Evolutionary conservation across 1,140 invertebrate genomes (phyloP), one percentile per base, ranked within the genome.

Genomic region (Cataglyphis hispanica): DNA sequence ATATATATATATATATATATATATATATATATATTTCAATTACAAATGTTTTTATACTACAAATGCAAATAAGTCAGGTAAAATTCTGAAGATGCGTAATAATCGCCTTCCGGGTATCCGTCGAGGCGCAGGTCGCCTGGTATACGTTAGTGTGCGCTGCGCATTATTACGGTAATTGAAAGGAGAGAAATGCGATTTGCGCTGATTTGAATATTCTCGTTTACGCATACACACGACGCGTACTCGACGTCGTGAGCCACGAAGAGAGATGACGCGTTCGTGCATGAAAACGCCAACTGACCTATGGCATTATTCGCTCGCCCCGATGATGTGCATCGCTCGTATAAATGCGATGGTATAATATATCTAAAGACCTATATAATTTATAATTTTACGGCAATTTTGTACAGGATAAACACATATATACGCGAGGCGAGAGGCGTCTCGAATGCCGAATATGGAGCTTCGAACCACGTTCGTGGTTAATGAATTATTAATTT

Each of bases 301-400:
- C 89, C 89, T 90, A 90, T 91, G 84, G 22, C 89, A 91, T 91
- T 91, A 91, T 90, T 90, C 77, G 56, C 63, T 43, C 27, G n/a
- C 56, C 74, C 53, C 63, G 50, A 22, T 11, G 27, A 31, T 81
- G 80, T 63, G 66, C 85, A 75, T 70, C 67, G 75, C 58, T 75
- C 60, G 43, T 64, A 56, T 27, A 19, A 61, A 46, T 25, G 40
- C 50, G 46, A 53, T 3, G 66, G 31, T 67, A 34, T 61, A 58
- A 89, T 75, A 89, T 75, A 70, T 63, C 80, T 53, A 77, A 66
- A 61, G 67, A 66, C 66, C 69, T 86, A 63, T 78, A 87, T 87
- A 86, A 86, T 89, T 89, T 86, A 78, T 78, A 86, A 61, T 76
- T 83, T 83, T 7, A 60, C 56, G 53, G 67, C 25, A 83, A 83